phyloP scores from a whole-genome alignment of 1,140 invertebrate species.

The Hyles vespertilio region DNA sequence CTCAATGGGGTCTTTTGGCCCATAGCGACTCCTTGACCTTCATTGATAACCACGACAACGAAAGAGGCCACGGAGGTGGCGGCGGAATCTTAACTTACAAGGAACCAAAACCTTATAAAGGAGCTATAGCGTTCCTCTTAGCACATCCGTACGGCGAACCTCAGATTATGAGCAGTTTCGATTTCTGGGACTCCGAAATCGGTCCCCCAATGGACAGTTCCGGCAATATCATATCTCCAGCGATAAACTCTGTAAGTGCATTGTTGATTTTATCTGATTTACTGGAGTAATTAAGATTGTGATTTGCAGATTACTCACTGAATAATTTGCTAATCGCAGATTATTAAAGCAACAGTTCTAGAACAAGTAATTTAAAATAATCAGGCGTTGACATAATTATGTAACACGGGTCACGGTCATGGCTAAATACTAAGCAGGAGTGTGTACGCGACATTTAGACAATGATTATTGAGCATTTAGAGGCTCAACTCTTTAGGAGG shows the following conservation, averaged over 20 bases:
- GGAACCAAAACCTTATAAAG: conserved; percentile 77
- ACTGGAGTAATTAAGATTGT: too few relatives aligned
- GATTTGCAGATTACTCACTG: too few relatives aligned
- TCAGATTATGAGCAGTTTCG: conserved; percentile 87
- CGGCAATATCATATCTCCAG: conserved; percentile 80
- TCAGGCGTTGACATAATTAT: too few relatives aligned
- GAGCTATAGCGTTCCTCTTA: conserved; percentile 87
- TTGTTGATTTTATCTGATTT: conserved; percentile 1
- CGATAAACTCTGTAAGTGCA: conserved; percentile 74
- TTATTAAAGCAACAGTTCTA: too few relatives aligned
- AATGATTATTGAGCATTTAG: too few relatives aligned
- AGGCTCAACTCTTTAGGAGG: too few relatives aligned
- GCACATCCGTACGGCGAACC: conserved; percentile 88
- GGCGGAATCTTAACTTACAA: conserved; percentile 79
- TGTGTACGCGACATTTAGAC: too few relatives aligned
- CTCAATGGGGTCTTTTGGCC: conserved; percentile 77
- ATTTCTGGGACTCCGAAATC: conserved; percentile 74
- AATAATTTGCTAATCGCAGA: too few relatives aligned
- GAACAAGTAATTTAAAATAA: too few relatives aligned
- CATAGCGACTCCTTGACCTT: conserved; percentile 78
- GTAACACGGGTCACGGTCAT: too few relatives aligned
- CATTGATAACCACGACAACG: conserved; percentile 80
- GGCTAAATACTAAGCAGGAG: too few relatives aligned
- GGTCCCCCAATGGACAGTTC: conserved; percentile 79
- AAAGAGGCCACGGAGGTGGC: conserved; percentile 77